phyloP scores from a whole-genome alignment of 92 coral and sea anemone genomes.

The Epizoanthus scotinus region DNA sequence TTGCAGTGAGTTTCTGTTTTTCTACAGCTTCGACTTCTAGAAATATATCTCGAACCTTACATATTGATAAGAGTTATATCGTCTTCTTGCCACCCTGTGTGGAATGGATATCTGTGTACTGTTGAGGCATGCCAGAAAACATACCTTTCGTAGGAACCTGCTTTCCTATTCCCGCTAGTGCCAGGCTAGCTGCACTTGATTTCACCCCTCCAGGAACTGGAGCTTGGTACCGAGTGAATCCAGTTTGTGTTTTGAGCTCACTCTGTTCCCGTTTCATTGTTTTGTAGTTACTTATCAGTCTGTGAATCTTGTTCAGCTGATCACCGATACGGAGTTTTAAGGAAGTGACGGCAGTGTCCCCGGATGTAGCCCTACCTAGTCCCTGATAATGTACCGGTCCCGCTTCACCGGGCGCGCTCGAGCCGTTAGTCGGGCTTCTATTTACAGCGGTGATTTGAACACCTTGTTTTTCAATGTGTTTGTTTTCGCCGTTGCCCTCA shows the following conservation, averaged over 20 bases:
- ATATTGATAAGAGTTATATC: too few species aligned
- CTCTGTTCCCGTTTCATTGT: slow-evolving; percentile 26
- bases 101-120: too few species aligned
- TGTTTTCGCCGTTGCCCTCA: background rate
- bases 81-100: too few species aligned
- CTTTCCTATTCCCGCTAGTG: background rate
- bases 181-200: background rate
- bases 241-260: slow-evolving; percentile 21
- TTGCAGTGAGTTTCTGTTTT: background rate
- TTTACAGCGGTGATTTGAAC: background rate
- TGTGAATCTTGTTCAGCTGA: slow-evolving; percentile 33
- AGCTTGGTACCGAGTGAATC: slow-evolving; percentile 24
- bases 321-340: slow-evolving; percentile 23
- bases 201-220: background rate
- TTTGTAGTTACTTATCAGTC: slow-evolving; percentile 15
- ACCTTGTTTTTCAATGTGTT: background rate
- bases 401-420: background rate
- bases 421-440: too few species aligned
- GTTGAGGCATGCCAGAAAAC: background rate
- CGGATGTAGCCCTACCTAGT: background rate
- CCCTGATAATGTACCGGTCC: background rate
- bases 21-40: background rate
- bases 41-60: background rate
- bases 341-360: background rate
- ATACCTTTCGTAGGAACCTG: background rate